Percentiles rank a stretch among this genome's conserved stretches.
phyloP scores from a whole-genome alignment of 23 tunicate genomes.

The Ascidia mentula region DNA sequence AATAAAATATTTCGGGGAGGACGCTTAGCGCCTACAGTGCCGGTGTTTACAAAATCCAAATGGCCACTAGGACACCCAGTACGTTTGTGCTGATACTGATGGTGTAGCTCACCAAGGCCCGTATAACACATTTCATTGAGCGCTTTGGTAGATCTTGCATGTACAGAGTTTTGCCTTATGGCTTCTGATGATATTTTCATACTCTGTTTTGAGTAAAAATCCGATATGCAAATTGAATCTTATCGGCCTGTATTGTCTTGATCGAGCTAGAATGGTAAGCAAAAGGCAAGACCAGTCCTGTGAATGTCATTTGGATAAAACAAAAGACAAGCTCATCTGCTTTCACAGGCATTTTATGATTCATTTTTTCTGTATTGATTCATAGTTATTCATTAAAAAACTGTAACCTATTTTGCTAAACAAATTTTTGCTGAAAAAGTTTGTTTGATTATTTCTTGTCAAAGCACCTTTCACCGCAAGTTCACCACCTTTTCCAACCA shows the following conservation, averaged over 20 bases:
- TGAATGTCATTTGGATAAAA: neutral
- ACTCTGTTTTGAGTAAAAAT: slow-evolving; percentile 34
- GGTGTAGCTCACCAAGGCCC: slow-evolving; percentile 44
- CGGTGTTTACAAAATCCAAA: slow-evolving; percentile 36
- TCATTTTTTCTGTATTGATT: too few species aligned
- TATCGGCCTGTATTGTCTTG: slow-evolving; percentile 43
- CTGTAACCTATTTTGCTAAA: slow-evolving; percentile 31
- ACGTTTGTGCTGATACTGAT: slow-evolving; percentile 57
- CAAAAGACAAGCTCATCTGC: slow-evolving; percentile 23
- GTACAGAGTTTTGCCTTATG: neutral
- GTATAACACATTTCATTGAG: slow-evolving; percentile 41
- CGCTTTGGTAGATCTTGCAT: slow-evolving; percentile 14
- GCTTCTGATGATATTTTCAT: slow-evolving; percentile 16
- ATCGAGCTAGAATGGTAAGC: slow-evolving; percentile 31
- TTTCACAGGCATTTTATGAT: too few species aligned
- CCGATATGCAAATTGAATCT: slow-evolving; percentile 53
- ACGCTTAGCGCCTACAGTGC: slow-evolving; percentile 51
- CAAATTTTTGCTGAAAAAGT: slow-evolving; percentile 43
- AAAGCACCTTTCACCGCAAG: too few species aligned
- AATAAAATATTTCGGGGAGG: slow-evolving; percentile 34
- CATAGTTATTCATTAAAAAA: slow-evolving; percentile 54
- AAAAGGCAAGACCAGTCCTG: slow-evolving; percentile 28
- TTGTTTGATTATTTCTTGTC: too few species aligned
- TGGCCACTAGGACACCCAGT: slow-evolving; percentile 37
- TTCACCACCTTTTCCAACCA: too few species aligned